Evolutionary conservation across 2,113 vertebrate species (phyloP).

Genomic region (Istiophorus platypterus): DNA sequence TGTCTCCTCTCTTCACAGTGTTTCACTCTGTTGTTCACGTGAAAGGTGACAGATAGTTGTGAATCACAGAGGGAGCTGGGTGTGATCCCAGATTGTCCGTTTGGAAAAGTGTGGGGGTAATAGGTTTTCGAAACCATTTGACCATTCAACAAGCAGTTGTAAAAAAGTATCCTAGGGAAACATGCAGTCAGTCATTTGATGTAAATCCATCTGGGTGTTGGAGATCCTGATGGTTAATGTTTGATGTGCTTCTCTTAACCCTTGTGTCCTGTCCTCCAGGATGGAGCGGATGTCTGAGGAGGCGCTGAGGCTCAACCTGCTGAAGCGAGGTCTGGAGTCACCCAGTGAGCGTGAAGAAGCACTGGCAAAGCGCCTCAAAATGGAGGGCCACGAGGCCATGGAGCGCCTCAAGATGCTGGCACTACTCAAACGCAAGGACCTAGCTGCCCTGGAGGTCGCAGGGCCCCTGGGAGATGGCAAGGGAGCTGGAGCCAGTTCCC

Average conservation of each 20-base stretch:
- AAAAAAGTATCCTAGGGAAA: background rate
- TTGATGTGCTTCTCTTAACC: constrained; percentile 12
- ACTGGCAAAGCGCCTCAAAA: constrained; percentile 93
- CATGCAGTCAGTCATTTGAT: background rate
- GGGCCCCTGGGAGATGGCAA: constrained; percentile 85
- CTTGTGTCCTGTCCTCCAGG: constrained; percentile 71
- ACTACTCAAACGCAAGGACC: constrained; percentile 95
- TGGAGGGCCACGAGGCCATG: constrained; percentile 99
- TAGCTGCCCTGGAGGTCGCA: constrained; percentile 87
- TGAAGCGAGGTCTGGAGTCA: constrained; percentile 93
- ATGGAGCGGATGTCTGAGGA: constrained; percentile 99
- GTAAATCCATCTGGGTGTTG: background rate
- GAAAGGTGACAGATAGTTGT: too few species aligned
- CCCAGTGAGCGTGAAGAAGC: constrained; percentile 94
- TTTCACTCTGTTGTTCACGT: too few species aligned
- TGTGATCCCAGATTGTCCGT: too few species aligned
- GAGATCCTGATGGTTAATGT: background rate
- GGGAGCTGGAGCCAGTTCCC: constrained; percentile 74
- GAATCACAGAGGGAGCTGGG: too few species aligned
- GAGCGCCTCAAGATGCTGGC: constrained; percentile 98
- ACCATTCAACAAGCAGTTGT: too few species aligned
- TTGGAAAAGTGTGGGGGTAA: background rate
- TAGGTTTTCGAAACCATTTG: too few species aligned
- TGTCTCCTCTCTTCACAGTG: too few species aligned
- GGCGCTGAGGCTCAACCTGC: constrained; percentile 92